Conservation (phyloP, 2,113 vertebrate genomes). For the Scomber colias region DNA sequence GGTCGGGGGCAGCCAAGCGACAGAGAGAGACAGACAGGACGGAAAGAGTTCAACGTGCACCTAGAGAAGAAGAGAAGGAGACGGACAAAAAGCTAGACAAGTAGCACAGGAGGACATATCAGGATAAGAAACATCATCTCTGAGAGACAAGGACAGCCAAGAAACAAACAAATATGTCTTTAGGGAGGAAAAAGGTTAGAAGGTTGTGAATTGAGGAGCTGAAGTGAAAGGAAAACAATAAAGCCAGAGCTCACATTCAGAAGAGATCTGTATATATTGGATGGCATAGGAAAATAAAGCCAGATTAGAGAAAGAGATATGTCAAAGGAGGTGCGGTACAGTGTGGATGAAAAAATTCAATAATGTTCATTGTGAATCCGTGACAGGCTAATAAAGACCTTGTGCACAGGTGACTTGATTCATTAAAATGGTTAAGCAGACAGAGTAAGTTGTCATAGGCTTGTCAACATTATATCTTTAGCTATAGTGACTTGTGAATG, state of each 20-base stretch:
- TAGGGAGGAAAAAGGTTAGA: slow-evolving; percentile 14
- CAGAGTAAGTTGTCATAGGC: slow-evolving; percentile 16
- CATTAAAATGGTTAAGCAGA: slow-evolving; percentile 42
- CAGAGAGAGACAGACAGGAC: slow-evolving; percentile 11
- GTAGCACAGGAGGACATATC: not conserved
- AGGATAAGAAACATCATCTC: slow-evolving; percentile 25
- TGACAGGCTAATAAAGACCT: slow-evolving; percentile 19
- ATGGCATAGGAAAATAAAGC: slow-evolving; percentile 10
- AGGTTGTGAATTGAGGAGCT: slow-evolving; percentile 30
- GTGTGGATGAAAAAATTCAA: slow-evolving; percentile 11
- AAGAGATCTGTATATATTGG: not conserved
- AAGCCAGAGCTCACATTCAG: not conserved
- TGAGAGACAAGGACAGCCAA: slow-evolving; percentile 15
- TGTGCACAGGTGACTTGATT: slow-evolving; percentile 44
- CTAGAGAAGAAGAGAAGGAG: slow-evolving; percentile 11
- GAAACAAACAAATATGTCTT: slow-evolving; percentile 16
- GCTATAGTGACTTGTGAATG: not conserved
- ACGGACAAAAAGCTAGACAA: slow-evolving; percentile 24
- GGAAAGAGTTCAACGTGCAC: slow-evolving; percentile 4
- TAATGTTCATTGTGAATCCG: slow-evolving; percentile 41
- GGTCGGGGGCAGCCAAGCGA: slow-evolving; percentile 53
- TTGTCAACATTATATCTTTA: not conserved
- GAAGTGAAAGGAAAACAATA: slow-evolving; percentile 4
- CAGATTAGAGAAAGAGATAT: not conserved
- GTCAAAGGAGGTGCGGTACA: slow-evolving; percentile 7